Base-by-base conservation (phyloP, 2,888 invertebrate species). In the Hesperia comma region DNA sequence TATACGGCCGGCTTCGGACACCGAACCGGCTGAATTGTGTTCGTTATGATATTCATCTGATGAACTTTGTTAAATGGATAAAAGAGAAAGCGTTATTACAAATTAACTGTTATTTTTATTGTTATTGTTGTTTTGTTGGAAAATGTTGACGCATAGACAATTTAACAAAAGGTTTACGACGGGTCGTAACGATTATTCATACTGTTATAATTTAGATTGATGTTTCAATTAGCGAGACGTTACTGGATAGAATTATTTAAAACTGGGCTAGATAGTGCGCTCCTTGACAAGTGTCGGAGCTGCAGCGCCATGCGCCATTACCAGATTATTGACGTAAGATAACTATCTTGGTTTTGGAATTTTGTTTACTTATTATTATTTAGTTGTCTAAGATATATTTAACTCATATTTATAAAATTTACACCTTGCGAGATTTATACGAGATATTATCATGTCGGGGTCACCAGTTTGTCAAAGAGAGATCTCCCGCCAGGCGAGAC, bases 51-150 rank as follows among this genome's bases (percentile, higher is more conserved):
- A 61, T 61, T 37, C 49, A 61, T 49, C 51, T 40, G 51, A 51
- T 61, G 19, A 61, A 51, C 37, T 40, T 33, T 61, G 26, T 26
- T 26, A 32, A 41, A 46, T 17, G 43, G 58, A 46, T 58, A 32
- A 15, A 60, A 60, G 32, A 60, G 46, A 60, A 46, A 43, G 46
- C 15, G 37, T 41, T 19, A 57, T 40, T 33, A 46, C 32, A 49
- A 26, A 33, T 60, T 49, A 32, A 54, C 60, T 46, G 46, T 32
- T 60, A 60, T 43, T 60, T 60, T 60, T 49, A 60, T n/a, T 46
- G 33, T 49, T 19, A 43, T 43, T 15, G 43, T 46, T 14, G 43
- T 58, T 19, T 58, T 43, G 43, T 43, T 58, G 32, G 32, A 58
- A 58, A 46, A 53, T 53, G 53, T 26, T 53, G 53, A 53, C 53